Conservation (phyloP, 2,888 invertebrate genomes). For the Euzophera pinguis region DNA sequence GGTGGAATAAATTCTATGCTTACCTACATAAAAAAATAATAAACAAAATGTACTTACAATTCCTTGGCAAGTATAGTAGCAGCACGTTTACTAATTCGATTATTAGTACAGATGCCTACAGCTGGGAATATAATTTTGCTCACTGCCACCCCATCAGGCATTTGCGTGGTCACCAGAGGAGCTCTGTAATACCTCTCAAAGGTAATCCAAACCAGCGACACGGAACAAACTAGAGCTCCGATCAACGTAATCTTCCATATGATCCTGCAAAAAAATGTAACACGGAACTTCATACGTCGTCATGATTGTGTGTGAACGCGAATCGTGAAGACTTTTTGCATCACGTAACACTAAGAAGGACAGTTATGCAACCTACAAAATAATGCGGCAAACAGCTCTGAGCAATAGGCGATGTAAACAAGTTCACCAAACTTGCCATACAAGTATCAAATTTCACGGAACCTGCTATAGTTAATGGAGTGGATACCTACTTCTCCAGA, state of each 20-base stretch:
- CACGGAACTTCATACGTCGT: background rate
- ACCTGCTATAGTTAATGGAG: slow-evolving; percentile 3
- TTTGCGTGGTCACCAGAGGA: slow-evolving; percentile 64
- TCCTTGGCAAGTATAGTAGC: slow-evolving; percentile 49
- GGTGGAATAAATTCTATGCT: too few species aligned
- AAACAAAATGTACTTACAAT: slow-evolving; percentile 47
- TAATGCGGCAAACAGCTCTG: slow-evolving; percentile 38
- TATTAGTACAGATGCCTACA: slow-evolving; percentile 69
- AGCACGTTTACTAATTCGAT: slow-evolving; percentile 67
- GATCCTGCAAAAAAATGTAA: slow-evolving; percentile 36
- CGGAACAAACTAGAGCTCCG: slow-evolving; percentile 57
- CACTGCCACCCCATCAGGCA: slow-evolving; percentile 67
- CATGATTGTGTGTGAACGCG: slow-evolving; percentile 4
- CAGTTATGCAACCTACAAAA: background rate
- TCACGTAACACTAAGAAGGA: background rate
- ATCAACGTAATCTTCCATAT: slow-evolving; percentile 64
- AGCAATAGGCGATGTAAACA: slow-evolving; percentile 39
- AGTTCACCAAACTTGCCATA: slow-evolving; percentile 41
- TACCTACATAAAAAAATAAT: background rate
- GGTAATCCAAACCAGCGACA: slow-evolving; percentile 60
- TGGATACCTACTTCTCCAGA: slow-evolving; percentile 56
- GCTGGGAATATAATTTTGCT: slow-evolving; percentile 71
- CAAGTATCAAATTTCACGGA: slow-evolving; percentile 28
- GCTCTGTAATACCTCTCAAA: slow-evolving; percentile 59
- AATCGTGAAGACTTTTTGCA: slow-evolving; percentile 1